Base-by-base conservation (phyloP, 2,797 vertebrate genomes). In the Xiphorhynchus erythropygius region DNA sequence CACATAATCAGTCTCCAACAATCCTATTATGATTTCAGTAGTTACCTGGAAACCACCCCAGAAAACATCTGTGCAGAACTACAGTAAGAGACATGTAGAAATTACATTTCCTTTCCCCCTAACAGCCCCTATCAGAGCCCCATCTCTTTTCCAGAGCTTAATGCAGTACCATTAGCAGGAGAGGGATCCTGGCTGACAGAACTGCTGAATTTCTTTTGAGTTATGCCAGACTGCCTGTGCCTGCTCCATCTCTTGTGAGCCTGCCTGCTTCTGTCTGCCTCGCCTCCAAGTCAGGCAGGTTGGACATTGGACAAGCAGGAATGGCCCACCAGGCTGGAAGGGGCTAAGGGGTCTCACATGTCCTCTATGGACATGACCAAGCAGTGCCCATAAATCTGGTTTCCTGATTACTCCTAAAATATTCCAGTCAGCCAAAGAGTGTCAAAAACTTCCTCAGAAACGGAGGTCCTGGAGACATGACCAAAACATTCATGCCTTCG, bases 31-130 rank as follows among this genome's bases (percentile, higher is more conserved):
- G 5, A 62, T 79, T 84, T 69, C 69, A 76, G 46, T 11, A 68
- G 92, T 56, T 85, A 79, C 77, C 73, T 95, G 84, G 89, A 93
- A 95, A 89, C 53, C 27, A 53, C 71, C n/a, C 39, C 37, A 14
- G 47, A 73, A 84, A 81, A 81, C 35, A 68, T 35, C n/a, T 75
- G 14, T 24, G n/a, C 39, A 81, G 44, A 65, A 82, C 47, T 5
- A 30, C 41, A 85, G 44, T 16, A 7, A 76, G 60, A 30, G 13
- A 14, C 2, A 23, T 10, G 2, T 1, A 78, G 41, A 88, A 81
- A 63, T 47, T 5, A 13, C 13, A 25, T 56, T 84, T 53, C 25
- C 28, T 52, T 53, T 56, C 32, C 62, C n/a, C 32, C 64, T 70
- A 80, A 93, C 41, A 95, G 84, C 42, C 25, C 19, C 50, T 73